Conservation (phyloP, 1,140 invertebrate genomes). For the Rhyzopertha dominica region DNA sequence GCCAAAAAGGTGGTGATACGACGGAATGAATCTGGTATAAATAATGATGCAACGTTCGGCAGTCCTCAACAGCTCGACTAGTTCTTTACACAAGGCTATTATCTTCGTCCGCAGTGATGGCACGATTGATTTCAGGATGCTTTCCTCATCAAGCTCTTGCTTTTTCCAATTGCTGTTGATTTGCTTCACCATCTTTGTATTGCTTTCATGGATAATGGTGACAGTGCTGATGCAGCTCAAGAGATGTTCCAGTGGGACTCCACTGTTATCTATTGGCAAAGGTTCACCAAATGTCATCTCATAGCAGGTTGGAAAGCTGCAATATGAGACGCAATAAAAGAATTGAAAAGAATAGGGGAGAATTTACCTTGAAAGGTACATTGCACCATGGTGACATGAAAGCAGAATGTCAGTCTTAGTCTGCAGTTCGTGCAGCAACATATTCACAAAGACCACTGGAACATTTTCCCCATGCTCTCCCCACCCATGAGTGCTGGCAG, state of each 20-base stretch:
- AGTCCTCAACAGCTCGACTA: conserved; percentile 76
- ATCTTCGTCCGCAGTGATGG: conserved; percentile 57
- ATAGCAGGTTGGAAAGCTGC: conserved; percentile 74
- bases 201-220: too few species aligned
- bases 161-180: too few species aligned
- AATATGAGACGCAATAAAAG: conserved; percentile 6
- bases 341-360: background rate
- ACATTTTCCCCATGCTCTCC: too few species aligned
- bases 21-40: conserved; percentile 83
- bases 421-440: too few species aligned
- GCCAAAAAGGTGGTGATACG: conserved; percentile 94
- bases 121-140: conserved; percentile 53
- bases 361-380: conserved; percentile 55
- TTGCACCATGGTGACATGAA: conserved; percentile 64
- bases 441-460: too few species aligned
- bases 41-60: conserved; percentile 68
- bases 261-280: conserved; percentile 54
- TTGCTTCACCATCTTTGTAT: too few species aligned
- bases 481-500: too few species aligned
- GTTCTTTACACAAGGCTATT: conserved; percentile 66
- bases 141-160: too few species aligned
- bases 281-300: conserved; percentile 60
- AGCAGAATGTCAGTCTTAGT: too few species aligned
- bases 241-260: conserved; percentile 80
- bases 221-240: too few species aligned